These are phyloP conservation scores for Crambe crambe DNA, from an alignment of 37 sponge, comb jelly and placozoan species.

Conservation along the genomic window DNA sequence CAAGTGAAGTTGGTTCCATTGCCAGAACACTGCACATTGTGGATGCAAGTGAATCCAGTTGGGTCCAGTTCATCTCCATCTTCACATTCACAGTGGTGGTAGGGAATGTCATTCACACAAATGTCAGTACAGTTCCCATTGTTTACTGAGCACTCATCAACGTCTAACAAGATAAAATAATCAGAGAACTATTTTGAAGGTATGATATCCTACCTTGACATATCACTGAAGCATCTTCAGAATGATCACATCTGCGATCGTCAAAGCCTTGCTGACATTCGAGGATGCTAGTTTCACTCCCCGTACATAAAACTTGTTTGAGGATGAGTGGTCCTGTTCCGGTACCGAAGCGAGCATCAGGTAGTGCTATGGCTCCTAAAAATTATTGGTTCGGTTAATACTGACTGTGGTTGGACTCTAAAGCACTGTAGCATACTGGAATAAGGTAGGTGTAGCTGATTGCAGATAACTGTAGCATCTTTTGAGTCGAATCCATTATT, in stretches of 20 bases:
- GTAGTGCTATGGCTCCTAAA: neutral
- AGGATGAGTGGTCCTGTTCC: neutral
- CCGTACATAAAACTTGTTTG: neutral
- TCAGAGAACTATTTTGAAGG: neutral
- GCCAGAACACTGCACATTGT: neutral
- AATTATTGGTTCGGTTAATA: neutral
- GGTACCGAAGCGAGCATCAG: neutral
- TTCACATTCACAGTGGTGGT: neutral
- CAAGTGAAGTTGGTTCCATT: constrained; percentile 3
- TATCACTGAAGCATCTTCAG: neutral
- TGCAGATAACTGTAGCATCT: neutral
- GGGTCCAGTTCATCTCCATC: neutral
- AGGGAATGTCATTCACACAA: neutral
- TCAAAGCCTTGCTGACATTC: neutral
- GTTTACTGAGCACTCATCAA: neutral
- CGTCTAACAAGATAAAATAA: neutral
- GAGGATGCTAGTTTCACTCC: neutral
- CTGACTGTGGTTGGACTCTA: neutral
- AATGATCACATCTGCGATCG: neutral
- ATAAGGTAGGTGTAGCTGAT: neutral
- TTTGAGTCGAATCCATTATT: neutral
- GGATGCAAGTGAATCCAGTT: neutral
- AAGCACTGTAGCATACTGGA: neutral
- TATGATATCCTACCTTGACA: neutral
- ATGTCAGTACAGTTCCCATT: neutral